Evolutionary conservation across 2,888 invertebrate genomes (phyloP), one percentile per base, ranked within the genome.

Genomic region (Drosophila meridiana): DNA sequence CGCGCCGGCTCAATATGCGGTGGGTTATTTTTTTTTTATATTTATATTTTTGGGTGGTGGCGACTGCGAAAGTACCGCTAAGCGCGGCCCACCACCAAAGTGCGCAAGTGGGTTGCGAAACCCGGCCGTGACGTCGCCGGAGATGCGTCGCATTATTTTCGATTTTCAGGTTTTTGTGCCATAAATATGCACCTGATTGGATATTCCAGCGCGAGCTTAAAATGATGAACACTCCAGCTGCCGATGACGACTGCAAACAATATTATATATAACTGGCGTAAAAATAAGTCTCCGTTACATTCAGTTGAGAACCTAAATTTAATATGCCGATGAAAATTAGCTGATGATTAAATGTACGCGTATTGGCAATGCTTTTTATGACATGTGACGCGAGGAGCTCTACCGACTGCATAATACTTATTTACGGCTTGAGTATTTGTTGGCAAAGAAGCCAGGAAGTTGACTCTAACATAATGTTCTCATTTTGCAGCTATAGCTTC

Each of bases 21-120:
- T 28, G 36, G 30, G 43, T 52, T 73, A 47, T 42, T 59, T 32
- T 40, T 4, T n/a, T 11, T 42, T 59, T 32, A 32, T 4, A 7
- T 11, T 36, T 67, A 32, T 77, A 64, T 67, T 74, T 78, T 67
- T 73, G 40, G 78, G 73, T 40, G 56, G 58, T 59, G 71, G 65
- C 48, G 58, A 69, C 58, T 38, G 50, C 32, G 36, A 86, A 86
- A 85, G 89, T 85, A 88, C 85, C 85, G 85, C 85, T 85, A 85
- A 64, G 43, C 69, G 76, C 55, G 20, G 34, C 34, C 34, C 34
- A 34, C 52, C 52, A 36, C 52, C 52, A 36, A 80, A 73, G 73
- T 85, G 57, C 89, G 84, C 89, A 88, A 84, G 69, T 84, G 76
- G 76, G 87, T 53, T 82, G 87, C 65, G 4, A 52, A 57, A 45